Conservation (phyloP, 2,113 vertebrate genomes). For the Lethenteron reissneri region DNA sequence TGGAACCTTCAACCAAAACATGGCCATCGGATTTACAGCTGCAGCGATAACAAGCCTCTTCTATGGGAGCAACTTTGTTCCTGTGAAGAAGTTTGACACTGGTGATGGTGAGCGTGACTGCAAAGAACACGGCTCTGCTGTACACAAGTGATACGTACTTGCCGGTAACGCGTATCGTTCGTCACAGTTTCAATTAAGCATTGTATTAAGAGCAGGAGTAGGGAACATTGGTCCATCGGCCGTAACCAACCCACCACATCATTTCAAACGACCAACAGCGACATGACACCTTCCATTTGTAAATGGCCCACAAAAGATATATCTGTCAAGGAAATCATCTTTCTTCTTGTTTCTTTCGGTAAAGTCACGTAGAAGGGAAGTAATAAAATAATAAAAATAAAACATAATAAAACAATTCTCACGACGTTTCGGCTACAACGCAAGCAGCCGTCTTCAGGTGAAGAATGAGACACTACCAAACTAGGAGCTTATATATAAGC, state of each 20-base stretch:
- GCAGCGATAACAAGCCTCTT: slow-evolving; percentile 34
- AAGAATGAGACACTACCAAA: too few relatives aligned
- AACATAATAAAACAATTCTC: too few relatives aligned
- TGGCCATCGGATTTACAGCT: slow-evolving; percentile 29
- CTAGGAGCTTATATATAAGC: too few relatives aligned
- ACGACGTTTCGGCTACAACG: too few relatives aligned
- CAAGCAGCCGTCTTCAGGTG: too few relatives aligned
- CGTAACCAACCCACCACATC: neutral
- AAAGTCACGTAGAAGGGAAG: too few relatives aligned
- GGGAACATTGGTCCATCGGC: neutral
- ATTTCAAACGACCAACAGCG: neutral
- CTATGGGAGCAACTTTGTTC: slow-evolving; percentile 56
- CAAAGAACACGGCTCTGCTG: neutral
- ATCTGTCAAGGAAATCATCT: neutral
- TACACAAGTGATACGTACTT: neutral
- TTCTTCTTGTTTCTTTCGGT: too few relatives aligned
- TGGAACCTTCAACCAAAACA: slow-evolving; percentile 15
- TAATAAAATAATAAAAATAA: too few relatives aligned
- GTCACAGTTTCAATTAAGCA: neutral
- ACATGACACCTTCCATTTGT: neutral
- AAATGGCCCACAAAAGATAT: neutral
- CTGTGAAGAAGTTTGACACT: slow-evolving; percentile 49
- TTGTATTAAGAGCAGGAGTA: neutral
- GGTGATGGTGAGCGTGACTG: slow-evolving; percentile 39
- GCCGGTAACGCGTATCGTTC: neutral